Base-by-base conservation (phyloP, 2,797 vertebrate species). In the Sebastes miniatus region DNA sequence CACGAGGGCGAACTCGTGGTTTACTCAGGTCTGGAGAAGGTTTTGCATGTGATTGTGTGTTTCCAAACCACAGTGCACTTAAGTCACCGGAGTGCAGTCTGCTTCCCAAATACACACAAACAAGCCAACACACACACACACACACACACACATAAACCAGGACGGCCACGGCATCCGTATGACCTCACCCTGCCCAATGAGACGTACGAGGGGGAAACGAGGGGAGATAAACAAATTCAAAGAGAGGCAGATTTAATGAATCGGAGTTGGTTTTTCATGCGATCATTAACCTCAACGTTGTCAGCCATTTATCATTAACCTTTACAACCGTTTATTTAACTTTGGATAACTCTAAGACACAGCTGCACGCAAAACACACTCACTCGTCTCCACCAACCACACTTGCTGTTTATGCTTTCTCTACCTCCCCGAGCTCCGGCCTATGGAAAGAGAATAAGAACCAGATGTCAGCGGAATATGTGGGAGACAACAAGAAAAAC, bases 391-490 rank as follows among this genome's bases (percentile, higher is more conserved):
- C 59, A 8, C 27, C 69, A 24, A 57, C 62, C n/a, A 66, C 72
- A 70, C 65, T 43, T 14, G 61, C 71, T 80, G 79, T 84, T 86
- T 83, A 80, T 50, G 72, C 76, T 85, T 62, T 81, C 69, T 78
- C 62, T 52, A 68, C 50, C 73, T 83, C 66, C 58, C 61, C 4
- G 34, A 64, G 68, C 72, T 78, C 29, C 70, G 66, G 70, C 57
- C 76, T 78, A 63, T 86, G 72, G 79, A 81, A 75, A 71, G 58
- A 22, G 50, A 91, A 93, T 77, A 80, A 71, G 77, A 86, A 85
- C 76, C 85, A 91, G 84, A 93, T 91, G 85, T 90, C 47, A 14
- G 57, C 8, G 68, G 67, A 83, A 71, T 74, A 54, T 79, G 83
- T 76, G 76, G 83, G 79, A 81, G 78, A 76, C 67, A 82, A 79